Evolutionary conservation across 2,113 vertebrate species (phyloP), one percentile per base, ranked within the genome.

Genomic region (Calypte anna): DNA sequence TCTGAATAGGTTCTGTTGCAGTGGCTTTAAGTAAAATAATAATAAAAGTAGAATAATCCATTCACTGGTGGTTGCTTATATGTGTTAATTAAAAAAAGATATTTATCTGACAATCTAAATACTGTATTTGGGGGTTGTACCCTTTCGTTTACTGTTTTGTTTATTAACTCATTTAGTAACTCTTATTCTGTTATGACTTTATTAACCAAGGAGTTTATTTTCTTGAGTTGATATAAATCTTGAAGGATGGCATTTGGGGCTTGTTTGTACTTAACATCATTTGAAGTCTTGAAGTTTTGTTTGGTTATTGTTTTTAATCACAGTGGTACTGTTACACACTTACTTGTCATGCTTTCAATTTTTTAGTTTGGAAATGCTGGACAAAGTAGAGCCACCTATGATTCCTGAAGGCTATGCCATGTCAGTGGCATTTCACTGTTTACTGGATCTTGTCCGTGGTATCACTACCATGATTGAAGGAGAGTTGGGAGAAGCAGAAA

Each of bases 391-490:
- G 93, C 99, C 99, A 7, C 99, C 99, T 36, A 99, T 98, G 33
- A 99, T 99, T 96, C 99, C 99, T 53, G 99, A 99, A 95, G 99
- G 99, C 82, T 99, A 99, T 59, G 99, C 99, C 79, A 99, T 99
- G 99, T 99, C 99, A 0, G 99, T 99, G 97, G 99, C 99, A 73
- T 99, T 99, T 97, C 99, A 99, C 30, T 99, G 99, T 88, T 98
- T 99, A 73, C 96, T 99, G 66, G 99, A 99, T 97, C 98, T 99
- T 91, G 99, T 99, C 59, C 98, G 99, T 86, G 99, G 99, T 87
- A 99, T 99, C 95, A 99, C 99, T 62, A 97, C 98, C 50, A 99
- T 99, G 99, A 99, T 99, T 28, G 99, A 99, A 97, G 98, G 98
- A 92, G 99, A 99, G 75, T 54, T 99, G 76, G 97, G 98, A 69